Evolutionary conservation across 1,140 invertebrate genomes (phyloP).

Genomic region (Armadillidium nasatum): DNA sequence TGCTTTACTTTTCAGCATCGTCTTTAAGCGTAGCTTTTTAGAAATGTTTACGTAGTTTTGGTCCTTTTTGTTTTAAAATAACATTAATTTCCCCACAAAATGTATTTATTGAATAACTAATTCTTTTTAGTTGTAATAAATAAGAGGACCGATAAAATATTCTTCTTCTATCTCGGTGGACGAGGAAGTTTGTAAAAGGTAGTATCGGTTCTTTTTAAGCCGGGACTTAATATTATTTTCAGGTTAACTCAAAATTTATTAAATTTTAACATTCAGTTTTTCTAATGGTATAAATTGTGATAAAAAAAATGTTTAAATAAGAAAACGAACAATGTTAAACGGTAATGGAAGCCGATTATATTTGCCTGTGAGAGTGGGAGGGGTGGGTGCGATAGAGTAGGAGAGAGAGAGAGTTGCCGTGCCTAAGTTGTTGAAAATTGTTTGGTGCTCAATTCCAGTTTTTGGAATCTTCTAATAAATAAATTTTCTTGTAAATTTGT

Average conservation of each 20-base stretch:
- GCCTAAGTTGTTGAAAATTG: slow-evolving; percentile 8
- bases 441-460: slow-evolving; percentile 5
- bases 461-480: slow-evolving; percentile 2
- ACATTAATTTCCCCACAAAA: too few relatives aligned
- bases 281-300: neutral
- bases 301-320: neutral
- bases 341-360: neutral
- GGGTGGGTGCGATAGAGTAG: too few relatives aligned
- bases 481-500: neutral
- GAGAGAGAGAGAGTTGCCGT: neutral
- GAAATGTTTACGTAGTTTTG: too few relatives aligned
- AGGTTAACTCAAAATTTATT: neutral
- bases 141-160: too few relatives aligned
- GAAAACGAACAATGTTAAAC: neutral
- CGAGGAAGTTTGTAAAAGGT: too few relatives aligned
- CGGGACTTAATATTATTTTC: neutral
- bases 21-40: too few relatives aligned
- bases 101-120: too few relatives aligned
- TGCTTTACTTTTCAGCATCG: too few relatives aligned
- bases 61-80: too few relatives aligned
- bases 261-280: neutral
- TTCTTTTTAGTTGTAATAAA: too few relatives aligned
- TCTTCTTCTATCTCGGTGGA: too few relatives aligned
- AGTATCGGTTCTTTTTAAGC: too few relatives aligned
- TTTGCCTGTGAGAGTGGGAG: neutral